Evolutionary conservation across 2,797 vertebrate species (phyloP), one percentile per base, ranked within the genome.

Genomic region (Gambusia yucatana): DNA sequence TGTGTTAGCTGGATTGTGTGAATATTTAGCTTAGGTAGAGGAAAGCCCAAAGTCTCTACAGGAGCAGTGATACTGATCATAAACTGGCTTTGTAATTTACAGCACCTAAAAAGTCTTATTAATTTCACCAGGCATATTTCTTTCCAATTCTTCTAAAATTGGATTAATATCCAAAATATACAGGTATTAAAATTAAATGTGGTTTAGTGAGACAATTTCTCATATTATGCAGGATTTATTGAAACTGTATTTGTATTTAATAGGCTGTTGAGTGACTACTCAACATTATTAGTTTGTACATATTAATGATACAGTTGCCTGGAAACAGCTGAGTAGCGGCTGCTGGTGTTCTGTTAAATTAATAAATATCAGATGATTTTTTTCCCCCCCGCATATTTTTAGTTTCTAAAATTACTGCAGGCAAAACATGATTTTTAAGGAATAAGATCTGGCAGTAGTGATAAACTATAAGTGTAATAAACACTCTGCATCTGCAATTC

Each of bases 11-110:
- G 72, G 4, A 1, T 83, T 6, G 55, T 0, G 1, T 20, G 76
- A 85, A 76, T 67, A 84, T 76, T 52, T 36, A 76, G 80, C 74
- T 73, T 77, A 76, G 86, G 77, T 78, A 76, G 74, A 82, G 77
- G 69, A 72, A 39, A 55, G 22, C 47, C 33, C 36, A 39, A 33
- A 28, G 79, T 63, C 46, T 47, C 77, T 69, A 77, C 74, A 81
- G 90, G 86, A 79, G 69, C 57, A 5, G 57, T 22, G 5, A 8
- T 43, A 14, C 22, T 16, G 57, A 44, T 39, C 61, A 84, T 80
- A 77, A 82, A 61, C 52, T 77, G 77, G 41, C 22, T 50, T 50
- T 22, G 20, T 50, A 50, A 50, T 50, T 50, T 50, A 36, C 17
- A 25, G 11, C 3, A 67, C 13, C 63, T 65, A 39, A 65, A 65